Conservation (phyloP, 2,113 vertebrate genomes). For the Pungitius pungitius region DNA sequence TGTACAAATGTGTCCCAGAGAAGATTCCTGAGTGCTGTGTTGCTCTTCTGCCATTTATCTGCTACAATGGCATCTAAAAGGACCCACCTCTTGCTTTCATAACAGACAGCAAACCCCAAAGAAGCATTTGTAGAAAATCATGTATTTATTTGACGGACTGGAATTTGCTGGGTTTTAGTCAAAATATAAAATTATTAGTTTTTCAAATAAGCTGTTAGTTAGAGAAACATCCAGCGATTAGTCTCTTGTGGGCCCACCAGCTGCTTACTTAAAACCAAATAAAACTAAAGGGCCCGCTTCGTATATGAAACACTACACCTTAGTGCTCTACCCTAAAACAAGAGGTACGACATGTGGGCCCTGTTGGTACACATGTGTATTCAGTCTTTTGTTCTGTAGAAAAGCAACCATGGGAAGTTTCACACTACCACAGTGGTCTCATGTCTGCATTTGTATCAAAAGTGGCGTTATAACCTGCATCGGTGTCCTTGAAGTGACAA, state of each 20-base stretch:
- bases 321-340: no score
- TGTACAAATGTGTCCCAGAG: conserved; percentile 74
- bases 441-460: conserved; percentile 77
- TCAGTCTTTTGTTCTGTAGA: not conserved
- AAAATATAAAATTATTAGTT: not conserved
- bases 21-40: conserved; percentile 51
- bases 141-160: conserved; percentile 22
- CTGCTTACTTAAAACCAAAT: not conserved
- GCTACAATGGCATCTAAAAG: conserved; percentile 21
- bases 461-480: conserved; percentile 65
- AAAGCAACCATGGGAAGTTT: conserved; percentile 1
- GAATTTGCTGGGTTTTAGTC: conserved; percentile 1
- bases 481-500: conserved; percentile 87
- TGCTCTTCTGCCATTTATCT: conserved; percentile 45
- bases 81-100: conserved; percentile 26
- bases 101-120: conserved; percentile 10
- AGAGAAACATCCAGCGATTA: not conserved
- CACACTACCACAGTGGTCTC: conserved; percentile 36
- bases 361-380: not conserved
- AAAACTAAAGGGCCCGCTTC: not conserved
- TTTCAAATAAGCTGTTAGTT: not conserved
- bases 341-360: no score
- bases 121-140: conserved; percentile 3
- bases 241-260: not conserved
- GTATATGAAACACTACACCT: not conserved